Base-by-base conservation (phyloP, 2,888 invertebrate genomes). In the Heteromurus nitidus region DNA sequence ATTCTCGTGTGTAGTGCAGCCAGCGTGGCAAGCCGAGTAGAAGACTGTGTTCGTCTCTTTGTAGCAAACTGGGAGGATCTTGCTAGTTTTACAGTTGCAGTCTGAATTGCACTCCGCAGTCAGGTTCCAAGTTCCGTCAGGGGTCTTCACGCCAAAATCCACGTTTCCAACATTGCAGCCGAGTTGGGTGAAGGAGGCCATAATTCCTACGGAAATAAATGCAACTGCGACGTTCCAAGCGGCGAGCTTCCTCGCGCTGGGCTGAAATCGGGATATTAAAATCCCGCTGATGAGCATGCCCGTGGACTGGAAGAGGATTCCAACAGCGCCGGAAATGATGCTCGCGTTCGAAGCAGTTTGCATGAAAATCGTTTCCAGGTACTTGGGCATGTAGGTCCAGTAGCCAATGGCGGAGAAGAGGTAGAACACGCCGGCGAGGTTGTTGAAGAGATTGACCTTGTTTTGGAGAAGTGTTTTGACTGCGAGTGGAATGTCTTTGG, bases 11-110 rank as follows among this genome's bases (percentile, higher is more conserved):
- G 84, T 87, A 62, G 89, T 90, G 85, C 94, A 94, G 0, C 94
- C 94, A 0, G 94, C 94, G 88, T 93, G 93, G 86, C 94, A 94
- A 0, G 94, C 92, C 0, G 93, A 94, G 88, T 92, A 94, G 87
- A 91, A 94, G 0, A 93, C 92, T 7, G 91, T 91, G 65, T 89
- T 90, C 0, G 90, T 90, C n/a, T 91, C 89, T 58, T 90, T 90
- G 83, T 92, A 91, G 86, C 93, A 94, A 0, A 94, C 92, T 0
- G 94, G 94, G 2, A 92, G 91, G 88, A 92, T 94, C 80, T 91
- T 91, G 3, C 92, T 89, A 16, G 75, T 89, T 3, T 90, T 90
- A 88, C 93, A 93, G 42, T 90, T 90, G 88, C 93, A 94, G 60
- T 90, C 90, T 0, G 86, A 79, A 88, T 93, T 93, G 88, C 93